These are phyloP conservation scores for Gadopsis marmoratus DNA, from an alignment of 2,797 vertebrate genomes.

Conservation along the genomic window DNA sequence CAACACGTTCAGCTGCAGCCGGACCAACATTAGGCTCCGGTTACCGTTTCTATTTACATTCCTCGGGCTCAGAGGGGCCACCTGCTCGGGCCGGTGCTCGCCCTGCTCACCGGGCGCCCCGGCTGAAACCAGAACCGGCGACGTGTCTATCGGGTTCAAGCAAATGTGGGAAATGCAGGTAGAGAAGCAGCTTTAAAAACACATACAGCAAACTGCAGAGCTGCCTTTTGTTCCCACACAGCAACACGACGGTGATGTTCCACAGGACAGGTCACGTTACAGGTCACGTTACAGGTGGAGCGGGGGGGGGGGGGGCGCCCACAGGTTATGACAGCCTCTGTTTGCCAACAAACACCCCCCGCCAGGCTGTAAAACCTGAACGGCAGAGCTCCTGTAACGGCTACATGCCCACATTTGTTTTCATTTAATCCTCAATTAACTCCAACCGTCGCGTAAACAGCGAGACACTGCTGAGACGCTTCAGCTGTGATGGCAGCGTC, in stretches of 20 bases:
- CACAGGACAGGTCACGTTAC: not conserved
- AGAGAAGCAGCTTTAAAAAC: not conserved
- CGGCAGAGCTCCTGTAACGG: not conserved
- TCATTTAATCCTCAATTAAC: not conserved
- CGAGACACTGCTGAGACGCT: not conserved
- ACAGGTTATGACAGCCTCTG: not conserved
- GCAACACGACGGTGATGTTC: not conserved
- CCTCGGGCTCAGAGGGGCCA: conserved; percentile 29
- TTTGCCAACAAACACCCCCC: not conserved
- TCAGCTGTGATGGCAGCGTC: no score
- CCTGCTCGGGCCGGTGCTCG: conserved; percentile 26
- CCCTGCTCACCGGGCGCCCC: conserved; percentile 11
- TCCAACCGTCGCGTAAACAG: not conserved
- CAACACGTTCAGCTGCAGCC: conserved; percentile 44
- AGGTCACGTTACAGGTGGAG: not conserved
- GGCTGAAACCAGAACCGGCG: conserved; percentile 28
- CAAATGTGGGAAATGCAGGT: conserved; percentile 32
- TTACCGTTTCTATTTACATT: conserved; percentile 70
- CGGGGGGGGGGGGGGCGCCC: not conserved
- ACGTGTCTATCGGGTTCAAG: conserved; percentile 20
- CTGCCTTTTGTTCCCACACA: not conserved
- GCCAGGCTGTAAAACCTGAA: not conserved
- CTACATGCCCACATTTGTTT: not conserved
- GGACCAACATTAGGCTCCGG: conserved; percentile 29
- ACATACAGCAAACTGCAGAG: not conserved